Evolutionary conservation across 1,140 invertebrate species (phyloP), one percentile per base, ranked within the genome.

Genomic region (Berghia stephanieae): DNA sequence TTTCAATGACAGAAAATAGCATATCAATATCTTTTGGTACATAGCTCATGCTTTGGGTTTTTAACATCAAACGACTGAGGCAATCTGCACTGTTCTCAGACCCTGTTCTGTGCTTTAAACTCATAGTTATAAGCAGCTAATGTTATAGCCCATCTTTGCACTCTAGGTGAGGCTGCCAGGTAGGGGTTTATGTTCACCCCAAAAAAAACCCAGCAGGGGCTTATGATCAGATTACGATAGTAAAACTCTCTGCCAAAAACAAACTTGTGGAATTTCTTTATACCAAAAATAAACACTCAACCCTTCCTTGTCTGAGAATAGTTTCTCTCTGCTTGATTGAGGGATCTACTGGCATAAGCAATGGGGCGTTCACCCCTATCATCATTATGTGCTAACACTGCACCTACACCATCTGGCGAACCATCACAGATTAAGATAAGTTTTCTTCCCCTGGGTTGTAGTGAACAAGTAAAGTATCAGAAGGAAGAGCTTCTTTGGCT

Each of bases 291-390:
- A 87, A 3, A 13, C 91, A 83, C 0, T 86, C 91, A 83, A 93
- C 92, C 79, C 90, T n/a, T 90, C 44, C 93, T 90, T 5, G 91
- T 83, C 75, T 92, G 89, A 27, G 85, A 82, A 81, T 92, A 92
- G 18, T 90, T 90, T 78, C 83, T 80, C 82, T 93, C 90, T 24
- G 89, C 82, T 40, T 76, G 38, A n/a, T 81, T 84, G 24, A 92
- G 75, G 1, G 85, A 86, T 76, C 89, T 60, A 0, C 88, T 91
- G 3, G 87, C 87, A 84, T 89, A 91, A 5, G 86, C 87, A 40
- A 92, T 87, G 3, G 90, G 90, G 76, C 80, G 78, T 75, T 81
- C 79, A 84, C n/a, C n/a, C n/a, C n/a, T n/a, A n/a, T n/a, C n/a
- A n/a, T n/a, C n/a, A n/a, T n/a, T n/a, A n/a, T n/a, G n/a, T n/a